Conservation (phyloP, 2,113 vertebrate species). For the Psilopogon haemacephalus region DNA sequence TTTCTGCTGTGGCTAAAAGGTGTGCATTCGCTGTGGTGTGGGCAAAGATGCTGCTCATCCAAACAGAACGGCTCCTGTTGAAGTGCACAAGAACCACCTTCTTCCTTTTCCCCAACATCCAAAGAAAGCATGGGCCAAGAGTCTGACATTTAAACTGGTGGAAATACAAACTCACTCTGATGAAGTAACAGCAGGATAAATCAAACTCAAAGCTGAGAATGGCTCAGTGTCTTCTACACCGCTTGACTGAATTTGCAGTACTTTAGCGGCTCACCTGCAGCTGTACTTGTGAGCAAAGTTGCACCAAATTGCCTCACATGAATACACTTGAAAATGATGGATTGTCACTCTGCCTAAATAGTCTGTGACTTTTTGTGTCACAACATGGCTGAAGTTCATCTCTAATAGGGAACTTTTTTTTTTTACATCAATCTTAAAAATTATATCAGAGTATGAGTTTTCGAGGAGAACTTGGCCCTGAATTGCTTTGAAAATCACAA, state of each 20-base stretch:
- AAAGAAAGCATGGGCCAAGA: background rate
- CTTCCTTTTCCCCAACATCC: background rate
- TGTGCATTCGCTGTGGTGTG: background rate
- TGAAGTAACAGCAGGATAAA: background rate
- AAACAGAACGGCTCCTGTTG: background rate
- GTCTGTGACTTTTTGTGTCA: background rate
- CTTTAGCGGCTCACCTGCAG: background rate
- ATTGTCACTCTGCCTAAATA: background rate
- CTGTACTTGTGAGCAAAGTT: background rate
- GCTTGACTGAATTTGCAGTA: background rate
- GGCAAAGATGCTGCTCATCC: background rate
- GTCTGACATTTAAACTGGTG: background rate
- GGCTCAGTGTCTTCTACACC: background rate
- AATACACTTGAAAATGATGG: background rate
- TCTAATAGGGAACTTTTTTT: background rate
- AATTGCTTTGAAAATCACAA: background rate
- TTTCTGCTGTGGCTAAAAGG: background rate
- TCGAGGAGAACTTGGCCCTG: background rate
- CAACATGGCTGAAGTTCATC: background rate
- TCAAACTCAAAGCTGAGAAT: background rate
- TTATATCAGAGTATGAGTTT: background rate
- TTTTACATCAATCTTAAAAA: background rate
- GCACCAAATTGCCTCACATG: background rate
- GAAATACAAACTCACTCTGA: background rate
- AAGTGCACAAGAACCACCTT: background rate